phyloP scores from a whole-genome alignment of 1,140 invertebrate genomes.

The Plectus sambesii region DNA sequence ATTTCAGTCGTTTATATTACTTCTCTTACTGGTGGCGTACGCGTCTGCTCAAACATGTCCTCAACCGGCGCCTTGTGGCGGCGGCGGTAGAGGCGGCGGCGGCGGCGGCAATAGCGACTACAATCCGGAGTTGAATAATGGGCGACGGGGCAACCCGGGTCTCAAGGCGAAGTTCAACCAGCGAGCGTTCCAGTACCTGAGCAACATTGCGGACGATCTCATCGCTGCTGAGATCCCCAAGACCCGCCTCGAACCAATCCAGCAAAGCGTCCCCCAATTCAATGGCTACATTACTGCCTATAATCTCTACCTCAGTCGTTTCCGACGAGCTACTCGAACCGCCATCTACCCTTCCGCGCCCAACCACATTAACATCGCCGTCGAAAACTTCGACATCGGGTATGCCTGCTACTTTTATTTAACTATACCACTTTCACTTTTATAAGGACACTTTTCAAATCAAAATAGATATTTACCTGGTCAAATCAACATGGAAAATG shows the following conservation, averaged over 20 bases:
- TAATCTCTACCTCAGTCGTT: constrained; percentile 41
- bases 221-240: constrained; percentile 32
- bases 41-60: too few species aligned
- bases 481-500: too few species aligned
- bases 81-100: too few species aligned
- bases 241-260: constrained; percentile 40
- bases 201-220: constrained; percentile 30
- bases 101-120: too few species aligned
- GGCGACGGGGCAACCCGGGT: constrained; percentile 33
- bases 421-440: neutral
- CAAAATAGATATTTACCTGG: too few species aligned
- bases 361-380: constrained; percentile 37
- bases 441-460: too few species aligned
- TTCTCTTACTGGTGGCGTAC: too few species aligned
- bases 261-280: constrained; percentile 37
- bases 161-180: constrained; percentile 39
- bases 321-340: constrained; percentile 40
- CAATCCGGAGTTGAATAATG: constrained; percentile 34
- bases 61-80: too few species aligned
- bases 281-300: constrained; percentile 41
- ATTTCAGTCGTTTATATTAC: too few species aligned
- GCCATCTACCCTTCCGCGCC: constrained; percentile 41
- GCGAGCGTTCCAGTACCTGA: constrained; percentile 39
- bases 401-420: constrained; percentile 14
- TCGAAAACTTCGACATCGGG: constrained; percentile 43